Percentiles rank a stretch among this genome's conserved stretches.
These are phyloP conservation scores for Myrmophylax atrothorax DNA, from an alignment of 2,113 vertebrate genomes.

Conservation along the genomic window DNA sequence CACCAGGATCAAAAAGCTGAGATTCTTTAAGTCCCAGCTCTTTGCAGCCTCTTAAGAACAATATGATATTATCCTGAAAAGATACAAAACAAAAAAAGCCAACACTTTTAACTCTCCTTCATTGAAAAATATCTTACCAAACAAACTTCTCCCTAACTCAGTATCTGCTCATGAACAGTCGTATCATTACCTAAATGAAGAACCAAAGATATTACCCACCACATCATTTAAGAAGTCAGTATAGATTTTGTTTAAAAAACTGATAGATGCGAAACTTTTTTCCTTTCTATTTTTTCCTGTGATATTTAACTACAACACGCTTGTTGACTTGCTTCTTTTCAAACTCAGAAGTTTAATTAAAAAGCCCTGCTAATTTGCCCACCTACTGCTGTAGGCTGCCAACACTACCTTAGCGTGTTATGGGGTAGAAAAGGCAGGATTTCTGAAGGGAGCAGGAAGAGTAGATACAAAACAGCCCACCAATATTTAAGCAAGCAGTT, in stretches of 20 bases:
- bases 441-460: background rate
- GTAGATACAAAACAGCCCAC: background rate
- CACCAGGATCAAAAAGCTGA: slow-evolving; percentile 95
- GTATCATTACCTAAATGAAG: background rate
- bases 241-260: background rate
- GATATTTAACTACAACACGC: background rate
- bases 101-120: background rate
- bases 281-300: background rate
- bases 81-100: background rate
- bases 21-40: slow-evolving; percentile 95
- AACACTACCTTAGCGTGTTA: background rate
- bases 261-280: background rate
- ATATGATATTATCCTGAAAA: slow-evolving; percentile 91
- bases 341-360: background rate
- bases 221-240: background rate
- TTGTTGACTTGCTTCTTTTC: background rate
- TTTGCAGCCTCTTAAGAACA: slow-evolving; percentile 94
- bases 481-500: background rate
- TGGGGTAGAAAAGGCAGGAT: background rate
- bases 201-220: background rate
- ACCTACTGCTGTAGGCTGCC: background rate
- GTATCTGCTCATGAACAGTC: background rate
- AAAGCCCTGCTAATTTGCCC: background rate
- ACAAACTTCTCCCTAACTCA: background rate
- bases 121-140: background rate